phyloP scores from a whole-genome alignment of 2,888 invertebrate genomes.

The Papilio gigon region DNA sequence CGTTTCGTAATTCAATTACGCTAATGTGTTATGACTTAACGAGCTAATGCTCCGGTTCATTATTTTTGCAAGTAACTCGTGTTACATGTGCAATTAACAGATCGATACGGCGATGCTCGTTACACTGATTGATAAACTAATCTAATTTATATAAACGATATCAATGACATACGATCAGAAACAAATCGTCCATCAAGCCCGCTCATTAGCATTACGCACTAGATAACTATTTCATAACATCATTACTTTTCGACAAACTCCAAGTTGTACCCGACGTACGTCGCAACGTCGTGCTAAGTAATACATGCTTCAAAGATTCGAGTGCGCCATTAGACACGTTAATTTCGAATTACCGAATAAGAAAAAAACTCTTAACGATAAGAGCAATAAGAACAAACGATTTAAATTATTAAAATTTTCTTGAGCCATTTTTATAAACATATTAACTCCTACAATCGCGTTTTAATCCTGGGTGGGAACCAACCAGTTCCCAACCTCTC shows the following conservation, averaged over 20 bases:
- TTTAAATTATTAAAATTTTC: too few relatives aligned
- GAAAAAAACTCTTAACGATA: too few relatives aligned
- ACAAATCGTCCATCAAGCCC: slow-evolving; percentile 2
- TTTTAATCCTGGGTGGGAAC: too few relatives aligned
- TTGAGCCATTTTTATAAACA: too few relatives aligned
- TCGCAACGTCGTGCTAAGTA: background rate
- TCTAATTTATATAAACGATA: background rate
- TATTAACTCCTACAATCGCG: too few relatives aligned
- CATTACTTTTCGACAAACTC: background rate
- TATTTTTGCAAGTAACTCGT: background rate
- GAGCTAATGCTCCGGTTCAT: background rate
- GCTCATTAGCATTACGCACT: background rate
- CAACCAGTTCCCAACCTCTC: too few relatives aligned
- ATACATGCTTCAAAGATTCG: too few relatives aligned
- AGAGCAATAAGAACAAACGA: too few relatives aligned
- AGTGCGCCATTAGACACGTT: too few relatives aligned
- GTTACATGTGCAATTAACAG: slow-evolving; percentile 8
- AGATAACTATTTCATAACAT: background rate
- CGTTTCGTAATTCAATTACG: background rate
- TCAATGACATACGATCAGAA: slow-evolving; percentile 15
- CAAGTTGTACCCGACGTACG: background rate
- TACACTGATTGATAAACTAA: slow-evolving; percentile 5
- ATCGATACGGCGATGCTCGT: background rate
- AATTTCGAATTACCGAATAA: too few relatives aligned
- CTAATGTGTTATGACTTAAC: background rate